phyloP scores from a whole-genome alignment of 2,113 vertebrate species.

The Serinus canaria region DNA sequence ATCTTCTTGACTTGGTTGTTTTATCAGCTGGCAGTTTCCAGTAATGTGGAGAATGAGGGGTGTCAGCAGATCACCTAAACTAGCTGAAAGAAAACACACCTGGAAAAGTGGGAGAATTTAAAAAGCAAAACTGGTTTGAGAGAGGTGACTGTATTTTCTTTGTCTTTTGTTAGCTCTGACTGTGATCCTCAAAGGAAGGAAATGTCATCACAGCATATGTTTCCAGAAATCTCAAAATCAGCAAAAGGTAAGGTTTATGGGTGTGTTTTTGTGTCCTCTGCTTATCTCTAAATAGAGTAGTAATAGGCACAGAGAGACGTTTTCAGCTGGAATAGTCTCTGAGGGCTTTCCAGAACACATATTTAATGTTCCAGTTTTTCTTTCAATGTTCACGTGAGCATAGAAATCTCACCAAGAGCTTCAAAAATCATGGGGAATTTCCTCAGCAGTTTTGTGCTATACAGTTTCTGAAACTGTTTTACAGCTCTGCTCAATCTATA shows the following conservation, averaged over 20 bases:
- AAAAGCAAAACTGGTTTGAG: neutral
- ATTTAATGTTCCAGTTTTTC: neutral
- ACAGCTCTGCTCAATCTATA: neutral
- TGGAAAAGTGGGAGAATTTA: neutral
- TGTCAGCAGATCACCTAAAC: neutral
- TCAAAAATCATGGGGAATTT: neutral
- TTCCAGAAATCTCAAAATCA: neutral
- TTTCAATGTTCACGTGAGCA: neutral
- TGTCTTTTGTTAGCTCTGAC: neutral
- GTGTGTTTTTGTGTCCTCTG: rapidly evolving
- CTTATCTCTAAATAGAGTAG: neutral
- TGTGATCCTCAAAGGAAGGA: neutral
- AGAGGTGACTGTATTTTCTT: neutral
- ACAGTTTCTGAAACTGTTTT: neutral
- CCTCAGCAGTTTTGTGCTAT: neutral
- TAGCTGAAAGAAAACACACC: neutral
- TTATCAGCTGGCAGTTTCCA: neutral
- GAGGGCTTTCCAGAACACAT: neutral
- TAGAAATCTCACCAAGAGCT: neutral
- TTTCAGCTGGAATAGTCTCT: neutral
- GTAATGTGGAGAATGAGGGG: neutral
- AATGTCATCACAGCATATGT: rapidly evolving
- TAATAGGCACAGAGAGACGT: neutral
- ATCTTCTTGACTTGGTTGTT: neutral
- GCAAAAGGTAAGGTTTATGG: neutral